These are phyloP conservation scores for Rousettus madagascariensis DNA, from an alignment of 2,797 vertebrate genomes.

Conservation along the genomic window DNA sequence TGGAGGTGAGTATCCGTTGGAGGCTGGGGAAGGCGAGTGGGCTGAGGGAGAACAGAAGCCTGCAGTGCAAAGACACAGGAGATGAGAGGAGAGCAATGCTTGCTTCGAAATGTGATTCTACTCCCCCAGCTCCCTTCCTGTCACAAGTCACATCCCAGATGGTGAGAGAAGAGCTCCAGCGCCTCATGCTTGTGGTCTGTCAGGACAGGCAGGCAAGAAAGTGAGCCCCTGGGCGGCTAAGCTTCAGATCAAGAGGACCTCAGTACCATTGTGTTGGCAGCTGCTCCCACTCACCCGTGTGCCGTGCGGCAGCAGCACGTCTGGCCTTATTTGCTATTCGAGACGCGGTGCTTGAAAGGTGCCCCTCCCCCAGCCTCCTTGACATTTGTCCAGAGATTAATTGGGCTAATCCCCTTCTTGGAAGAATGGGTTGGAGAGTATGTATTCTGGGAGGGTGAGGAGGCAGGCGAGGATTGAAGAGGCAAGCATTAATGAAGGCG, in stretches of 20 bases:
- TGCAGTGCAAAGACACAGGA: accelerated
- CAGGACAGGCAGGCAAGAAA: constrained; percentile 37
- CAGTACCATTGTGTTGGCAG: constrained; percentile 54
- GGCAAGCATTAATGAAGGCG: constrained; percentile 37
- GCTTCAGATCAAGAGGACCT: constrained; percentile 30
- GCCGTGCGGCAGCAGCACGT: background rate
- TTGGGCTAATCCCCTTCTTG: constrained; percentile 76
- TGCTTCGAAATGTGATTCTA: background rate
- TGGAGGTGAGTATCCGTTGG: background rate
- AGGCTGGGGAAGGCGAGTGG: background rate
- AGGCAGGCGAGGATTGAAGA: background rate
- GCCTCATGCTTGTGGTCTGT: background rate
- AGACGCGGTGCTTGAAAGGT: constrained; percentile 51
- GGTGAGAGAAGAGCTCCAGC: background rate
- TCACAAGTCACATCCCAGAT: constrained; percentile 23
- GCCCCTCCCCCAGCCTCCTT: constrained; percentile 54
- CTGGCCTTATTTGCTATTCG: constrained; percentile 40
- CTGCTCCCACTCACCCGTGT: constrained; percentile 30
- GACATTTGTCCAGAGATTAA: constrained; percentile 79
- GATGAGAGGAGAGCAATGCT: background rate
- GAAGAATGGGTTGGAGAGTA: constrained; percentile 60
- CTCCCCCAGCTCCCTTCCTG: background rate
- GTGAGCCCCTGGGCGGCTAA: background rate
- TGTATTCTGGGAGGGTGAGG: background rate
- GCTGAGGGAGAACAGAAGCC: background rate